These are phyloP conservation scores for Potorous gilbertii DNA, from an alignment of 2,797 vertebrate species.

Conservation along the genomic window DNA sequence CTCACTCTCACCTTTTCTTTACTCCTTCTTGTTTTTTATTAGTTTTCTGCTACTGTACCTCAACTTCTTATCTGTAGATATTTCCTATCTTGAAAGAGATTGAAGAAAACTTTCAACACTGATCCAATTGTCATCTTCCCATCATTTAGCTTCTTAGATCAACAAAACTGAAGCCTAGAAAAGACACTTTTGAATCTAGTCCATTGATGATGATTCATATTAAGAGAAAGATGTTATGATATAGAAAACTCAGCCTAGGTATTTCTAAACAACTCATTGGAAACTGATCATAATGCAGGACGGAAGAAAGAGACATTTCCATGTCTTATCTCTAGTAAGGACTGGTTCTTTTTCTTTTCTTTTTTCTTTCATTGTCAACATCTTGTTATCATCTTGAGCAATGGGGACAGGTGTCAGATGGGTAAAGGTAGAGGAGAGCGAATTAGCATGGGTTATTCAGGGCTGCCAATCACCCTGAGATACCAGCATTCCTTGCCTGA, in stretches of 20 bases:
- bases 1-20: not conserved
- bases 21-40: not conserved
- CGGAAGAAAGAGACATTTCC: slow-evolving; percentile 32
- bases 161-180: slow-evolving; percentile 23
- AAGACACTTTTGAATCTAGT: slow-evolving; percentile 54
- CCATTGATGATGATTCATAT: slow-evolving; percentile 43
- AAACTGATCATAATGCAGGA: not conserved
- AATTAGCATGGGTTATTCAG: slow-evolving; percentile 75
- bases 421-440: slow-evolving; percentile 75
- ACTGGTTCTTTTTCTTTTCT: slow-evolving; percentile 29
- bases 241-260: slow-evolving; percentile 20
- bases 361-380: slow-evolving; percentile 7
- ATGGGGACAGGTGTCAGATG: slow-evolving; percentile 62
- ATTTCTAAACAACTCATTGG: slow-evolving; percentile 39
- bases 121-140: slow-evolving; percentile 9
- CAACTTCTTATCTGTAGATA: not conserved
- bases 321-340: slow-evolving; percentile 31
- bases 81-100: not conserved
- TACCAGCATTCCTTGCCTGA: slow-evolving; percentile 71
- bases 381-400: slow-evolving; percentile 43
- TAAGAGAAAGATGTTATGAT: slow-evolving; percentile 19
- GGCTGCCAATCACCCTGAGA: slow-evolving; percentile 61
- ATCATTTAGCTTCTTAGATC: slow-evolving; percentile 46
- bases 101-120: not conserved
- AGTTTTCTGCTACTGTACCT: not conserved